A percentile compares a stretch with the other conserved stretches of the same genome.
Evolutionary conservation across 1,140 invertebrate species (phyloP).

Genomic region (Drosophila sp.): DNA sequence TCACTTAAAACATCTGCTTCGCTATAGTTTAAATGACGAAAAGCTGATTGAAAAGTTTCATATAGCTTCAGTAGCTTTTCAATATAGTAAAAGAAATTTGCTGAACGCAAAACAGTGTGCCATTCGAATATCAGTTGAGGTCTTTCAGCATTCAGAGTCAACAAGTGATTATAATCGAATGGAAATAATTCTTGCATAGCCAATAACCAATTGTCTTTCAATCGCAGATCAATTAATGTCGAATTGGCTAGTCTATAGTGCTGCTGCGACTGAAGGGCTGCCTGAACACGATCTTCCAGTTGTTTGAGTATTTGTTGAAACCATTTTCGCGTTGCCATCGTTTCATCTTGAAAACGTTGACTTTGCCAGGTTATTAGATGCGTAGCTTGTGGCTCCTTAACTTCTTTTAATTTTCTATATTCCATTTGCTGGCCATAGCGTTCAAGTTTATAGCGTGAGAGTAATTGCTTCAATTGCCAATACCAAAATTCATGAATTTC

Average conservation of each 20-base stretch:
- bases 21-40: constrained; percentile 16
- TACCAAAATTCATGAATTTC: constrained; percentile 50
- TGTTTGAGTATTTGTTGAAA: constrained; percentile 4
- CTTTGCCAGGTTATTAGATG: constrained; percentile 15
- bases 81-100: constrained; percentile 42
- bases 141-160: background rate
- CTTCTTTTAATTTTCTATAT: constrained; percentile 17
- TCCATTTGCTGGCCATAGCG: constrained; percentile 33
- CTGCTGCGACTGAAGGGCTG: constrained; percentile 1
- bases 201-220: constrained; percentile 30
- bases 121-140: constrained; percentile 24
- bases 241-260: constrained; percentile 18
- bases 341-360: constrained; percentile 14
- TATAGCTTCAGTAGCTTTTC: constrained; percentile 37
- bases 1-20: background rate
- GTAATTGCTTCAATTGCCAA: constrained; percentile 42
- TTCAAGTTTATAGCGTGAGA: constrained; percentile 58
- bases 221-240: constrained; percentile 27
- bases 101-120: constrained; percentile 28
- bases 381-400: background rate
- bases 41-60: constrained; percentile 17
- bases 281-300: constrained; percentile 14
- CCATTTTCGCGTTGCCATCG: background rate
- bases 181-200: constrained; percentile 42
- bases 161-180: constrained; percentile 37